These are phyloP conservation scores for Archilochus colubris DNA, from an alignment of 2,113 vertebrate genomes.

Conservation along the genomic window DNA sequence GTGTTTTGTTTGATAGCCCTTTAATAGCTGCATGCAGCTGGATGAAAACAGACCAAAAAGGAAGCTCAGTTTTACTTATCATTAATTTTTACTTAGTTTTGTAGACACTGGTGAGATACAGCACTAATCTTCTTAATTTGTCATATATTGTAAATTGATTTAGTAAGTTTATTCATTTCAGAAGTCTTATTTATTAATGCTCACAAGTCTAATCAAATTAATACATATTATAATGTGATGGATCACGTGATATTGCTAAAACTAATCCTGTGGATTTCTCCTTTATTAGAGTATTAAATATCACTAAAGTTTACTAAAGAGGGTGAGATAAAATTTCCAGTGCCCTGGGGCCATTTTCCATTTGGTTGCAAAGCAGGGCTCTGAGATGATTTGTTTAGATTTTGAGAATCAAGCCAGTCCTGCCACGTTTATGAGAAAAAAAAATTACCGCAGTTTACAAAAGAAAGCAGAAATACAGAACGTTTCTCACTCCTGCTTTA, in stretches of 20 bases:
- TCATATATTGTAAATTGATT: constrained; percentile 19
- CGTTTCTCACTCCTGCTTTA: neutral
- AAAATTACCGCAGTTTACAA: neutral
- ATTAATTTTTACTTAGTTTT: constrained; percentile 39
- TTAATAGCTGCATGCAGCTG: constrained; percentile 44
- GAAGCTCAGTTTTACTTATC: constrained; percentile 7
- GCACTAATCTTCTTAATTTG: constrained; percentile 34
- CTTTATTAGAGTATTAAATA: neutral
- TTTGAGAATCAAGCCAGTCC: neutral
- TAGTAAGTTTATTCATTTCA: neutral
- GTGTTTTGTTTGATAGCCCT: constrained; percentile 15
- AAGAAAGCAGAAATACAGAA: neutral
- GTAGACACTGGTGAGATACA: neutral
- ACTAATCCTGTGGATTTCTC: neutral
- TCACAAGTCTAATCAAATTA: neutral
- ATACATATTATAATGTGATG: neutral
- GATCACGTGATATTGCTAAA: neutral
- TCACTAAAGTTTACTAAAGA: neutral
- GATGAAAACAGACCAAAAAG: constrained; percentile 33
- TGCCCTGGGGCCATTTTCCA: neutral
- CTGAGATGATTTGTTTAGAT: neutral
- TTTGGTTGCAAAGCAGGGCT: neutral
- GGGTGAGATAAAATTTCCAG: neutral
- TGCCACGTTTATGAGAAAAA: neutral
- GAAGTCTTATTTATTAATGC: neutral